A percentile compares a stretch with the other conserved stretches of the same genome.
phyloP scores from a whole-genome alignment of 2,113 vertebrate species.

The Melanotaenia duboulayi region DNA sequence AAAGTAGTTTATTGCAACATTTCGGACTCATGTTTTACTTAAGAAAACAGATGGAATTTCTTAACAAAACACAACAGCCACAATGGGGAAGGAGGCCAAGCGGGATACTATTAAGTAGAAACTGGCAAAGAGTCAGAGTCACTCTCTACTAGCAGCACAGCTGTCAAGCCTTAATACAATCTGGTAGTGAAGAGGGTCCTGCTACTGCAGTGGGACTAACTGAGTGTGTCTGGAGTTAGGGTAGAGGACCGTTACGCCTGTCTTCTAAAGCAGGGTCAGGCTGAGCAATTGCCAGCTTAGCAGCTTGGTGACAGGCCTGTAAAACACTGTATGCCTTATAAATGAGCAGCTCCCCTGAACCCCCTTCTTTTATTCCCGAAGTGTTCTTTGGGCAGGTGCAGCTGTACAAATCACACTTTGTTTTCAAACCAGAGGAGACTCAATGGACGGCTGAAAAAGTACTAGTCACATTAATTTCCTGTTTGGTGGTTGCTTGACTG shows the following conservation, averaged over 20 bases:
- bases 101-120: conserved; percentile 37
- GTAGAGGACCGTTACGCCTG: conserved; percentile 17
- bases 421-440: conserved; percentile 29
- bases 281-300: conserved; percentile 34
- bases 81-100: conserved; percentile 27
- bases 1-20: conserved; percentile 29
- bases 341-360: conserved; percentile 31
- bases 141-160: conserved; percentile 47
- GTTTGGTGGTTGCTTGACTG: background rate
- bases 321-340: conserved; percentile 23
- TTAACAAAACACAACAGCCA: conserved; percentile 35
- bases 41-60: conserved; percentile 60
- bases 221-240: conserved; percentile 14
- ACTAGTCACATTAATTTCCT: conserved; percentile 14
- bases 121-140: conserved; percentile 56
- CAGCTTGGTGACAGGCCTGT: conserved; percentile 27
- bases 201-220: conserved; percentile 29
- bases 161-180: conserved; percentile 64
- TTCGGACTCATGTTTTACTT: conserved; percentile 35
- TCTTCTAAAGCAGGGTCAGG: conserved; percentile 28
- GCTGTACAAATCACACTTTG: conserved; percentile 20
- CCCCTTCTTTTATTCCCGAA: conserved; percentile 27
- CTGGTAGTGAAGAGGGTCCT: conserved; percentile 48
- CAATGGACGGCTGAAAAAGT: conserved; percentile 1
- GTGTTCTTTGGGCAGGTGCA: conserved; percentile 7